These are phyloP conservation scores for Ganaspis sp. DNA, from an alignment of 1,140 invertebrate species.

Conservation along the genomic window DNA sequence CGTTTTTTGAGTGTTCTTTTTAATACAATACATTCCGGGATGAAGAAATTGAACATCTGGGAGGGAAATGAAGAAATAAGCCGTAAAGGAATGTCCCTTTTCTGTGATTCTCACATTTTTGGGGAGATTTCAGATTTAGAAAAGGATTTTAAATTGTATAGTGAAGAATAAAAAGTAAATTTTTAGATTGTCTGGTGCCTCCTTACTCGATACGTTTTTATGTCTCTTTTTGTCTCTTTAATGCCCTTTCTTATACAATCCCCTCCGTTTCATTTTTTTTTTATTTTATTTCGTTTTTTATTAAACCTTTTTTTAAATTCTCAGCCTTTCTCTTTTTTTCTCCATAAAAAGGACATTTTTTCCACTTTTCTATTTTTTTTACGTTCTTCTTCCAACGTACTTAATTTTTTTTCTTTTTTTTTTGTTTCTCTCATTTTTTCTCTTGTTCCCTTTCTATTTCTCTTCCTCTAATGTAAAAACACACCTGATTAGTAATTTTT, in stretches of 20 bases:
- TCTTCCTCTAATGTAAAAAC: no score
- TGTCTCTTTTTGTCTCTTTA: constrained; percentile 3
- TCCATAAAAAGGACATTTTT: not conserved
- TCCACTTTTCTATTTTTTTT: not conserved
- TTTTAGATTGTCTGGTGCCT: not conserved
- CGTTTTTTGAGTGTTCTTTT: no score
- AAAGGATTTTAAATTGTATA: not conserved
- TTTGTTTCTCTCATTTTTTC: not conserved
- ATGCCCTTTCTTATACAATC: not conserved
- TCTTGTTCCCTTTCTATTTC: not conserved
- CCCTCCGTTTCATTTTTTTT: not conserved
- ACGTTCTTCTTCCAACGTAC: not conserved
- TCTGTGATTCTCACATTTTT: not conserved
- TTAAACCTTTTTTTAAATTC: no score
- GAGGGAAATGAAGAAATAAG: not conserved
- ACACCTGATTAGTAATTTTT: no score
- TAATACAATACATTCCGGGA: not conserved
- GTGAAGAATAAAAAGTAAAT: not conserved
- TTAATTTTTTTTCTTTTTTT: not conserved
- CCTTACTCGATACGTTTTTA: not conserved
- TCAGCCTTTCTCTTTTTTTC: not conserved
- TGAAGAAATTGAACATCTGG: not conserved
- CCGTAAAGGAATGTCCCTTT: not conserved
- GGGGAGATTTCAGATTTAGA: not conserved
- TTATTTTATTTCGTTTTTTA: not conserved